Evolutionary conservation across 2,888 invertebrate species (phyloP), one percentile per base, ranked within the genome.

Genomic region (Calameuta idolon): DNA sequence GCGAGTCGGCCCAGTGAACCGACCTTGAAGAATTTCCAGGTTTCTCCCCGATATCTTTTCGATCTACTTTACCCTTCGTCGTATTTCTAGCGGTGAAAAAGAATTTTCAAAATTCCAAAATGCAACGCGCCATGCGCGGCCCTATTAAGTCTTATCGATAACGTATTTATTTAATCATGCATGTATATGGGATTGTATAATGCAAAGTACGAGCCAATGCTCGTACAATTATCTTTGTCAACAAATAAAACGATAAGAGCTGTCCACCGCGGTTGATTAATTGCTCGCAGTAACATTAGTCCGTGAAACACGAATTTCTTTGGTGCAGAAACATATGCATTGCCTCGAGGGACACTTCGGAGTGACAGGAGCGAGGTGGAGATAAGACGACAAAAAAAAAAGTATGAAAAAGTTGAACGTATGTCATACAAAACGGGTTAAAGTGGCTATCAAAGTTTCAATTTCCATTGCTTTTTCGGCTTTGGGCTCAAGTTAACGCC

Each of bases 401-500:
- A 9, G 1, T 15, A 5, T 55, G 55, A 23, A 55, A 55, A 55
- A 55, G 23, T 23, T 9, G 23, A 9, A 55, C 55, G 55, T 55
- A 55, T 55, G 55, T 55, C 23, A 55, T 55, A 55, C 55, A 55
- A 55, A 55, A 55, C 55, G 55, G 55, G 55, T 55, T 55, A 23
- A 55, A 55, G 55, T 55, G 55, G 55, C 23, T 55, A 55, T 55
- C 55, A 55, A 23, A 55, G 23, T 55, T 55, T 55, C 55, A 55
- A 55, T 55, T 55, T 55, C 55, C 23, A 55, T 15, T 55, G 23
- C 55, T 75, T 75, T 73, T 78, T 75, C 75, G 77, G 76, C 82
- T 80, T 80, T 78, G 80, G 79, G 80, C 80, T 82, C 74, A 76
- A 82, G 81, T 82, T 82, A 82, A 82, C 79, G 82, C 81, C 77